Base-by-base conservation (phyloP, 1,140 invertebrate genomes). In the Ceratoteleas bidentatus region DNA sequence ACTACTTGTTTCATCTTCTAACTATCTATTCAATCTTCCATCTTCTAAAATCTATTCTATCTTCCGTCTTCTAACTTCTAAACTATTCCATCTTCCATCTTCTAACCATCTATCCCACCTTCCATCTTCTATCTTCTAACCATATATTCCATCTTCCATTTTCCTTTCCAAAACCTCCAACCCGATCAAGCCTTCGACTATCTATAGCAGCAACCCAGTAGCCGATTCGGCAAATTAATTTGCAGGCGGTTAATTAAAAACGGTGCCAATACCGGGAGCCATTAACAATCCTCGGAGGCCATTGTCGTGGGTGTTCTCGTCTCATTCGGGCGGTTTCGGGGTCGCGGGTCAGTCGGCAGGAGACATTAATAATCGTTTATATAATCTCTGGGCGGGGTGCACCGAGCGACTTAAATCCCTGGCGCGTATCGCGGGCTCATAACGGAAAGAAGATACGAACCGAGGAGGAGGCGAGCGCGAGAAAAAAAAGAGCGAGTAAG, bases 301-400 rank as follows among this genome's bases (percentile, higher is more conserved):
- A 78, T 74, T 69, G 60, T 61, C 78, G 81, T 84, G 83, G 75
- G 81, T 85, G 81, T 85, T 83, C 77, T 62, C 57, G 38, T 47
- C 56, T 52, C 34, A 14, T 70, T 70, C 40, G 50, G 70, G 62
- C 34, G 66, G 53, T 60, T 64, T 66, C 45, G 70, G 62, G 85
- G 84, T 88, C 86, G 86, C 84, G 81, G 85, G 88, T 88, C 87
- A 90, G 82, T 79, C 81, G 68, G 79, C 83, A 68, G 77, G 73
- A 79, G 84, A 84, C 88, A 89, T 90, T 89, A 89, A 89, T 90
- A 89, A 89, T 89, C 87, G 85, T 89, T 87, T 88, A 85, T 85
- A 86, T 72, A 79, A 88, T 88, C 86, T 86, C 85, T 84, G 87
- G 81, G 77, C 78, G 82, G 87, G 87, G 86, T 87, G 85, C 85